Evolutionary conservation across 37 sponge, comb jelly and placozoan genomes (phyloP), one percentile per base, ranked within the genome.

Genomic region (Theonella swinhoei): DNA sequence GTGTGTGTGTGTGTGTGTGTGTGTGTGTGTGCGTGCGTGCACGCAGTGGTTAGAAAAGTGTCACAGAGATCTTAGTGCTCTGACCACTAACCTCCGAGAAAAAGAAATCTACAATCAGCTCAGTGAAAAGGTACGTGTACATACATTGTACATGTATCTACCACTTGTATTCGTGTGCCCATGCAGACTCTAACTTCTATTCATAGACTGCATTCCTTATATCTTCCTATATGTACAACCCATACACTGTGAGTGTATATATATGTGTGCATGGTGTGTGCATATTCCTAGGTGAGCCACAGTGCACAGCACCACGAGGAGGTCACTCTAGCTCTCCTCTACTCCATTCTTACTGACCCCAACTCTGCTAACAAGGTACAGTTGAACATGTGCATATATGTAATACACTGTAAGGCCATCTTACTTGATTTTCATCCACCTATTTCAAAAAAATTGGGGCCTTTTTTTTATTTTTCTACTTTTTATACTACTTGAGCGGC

Each of bases 231-330:
- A 72, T 37, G 41, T 72, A n/a, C 24, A 67, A 24, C 9, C 8
- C 8, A 25, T 14, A 9, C 14, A 47, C 54, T 7, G 54, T 7
- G 54, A 7, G 14, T 19, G 42, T 4, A 23, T 62, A 3, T 65
- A 66, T 68, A 26, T 40, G 41, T 39, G 0, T 0, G 24, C 59
- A n/a, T n/a, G n/a, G n/a, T n/a, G n/a, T n/a, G n/a, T n/a, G n/a
- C n/a, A n/a, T n/a, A n/a, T n/a, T n/a, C n/a, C n/a, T n/a, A 94
- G 95, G 92, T 91, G 29, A 90, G 88, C 43, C 72, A 80, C 41
- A 73, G 90, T 77, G 42, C 59, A 14, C 93, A 92, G 64, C 93
- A 95, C 0, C 93, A 95, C 74, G 95, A 95, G 34, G 94, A 94
- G 60, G 84, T 89, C 66, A 85, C 42, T 40, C 40, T 90, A 25